A percentile compares a stretch with the other conserved stretches of the same genome.
These are phyloP conservation scores for Drosophila repleta DNA, from an alignment of 1,140 invertebrate species.

Conservation along the genomic window DNA sequence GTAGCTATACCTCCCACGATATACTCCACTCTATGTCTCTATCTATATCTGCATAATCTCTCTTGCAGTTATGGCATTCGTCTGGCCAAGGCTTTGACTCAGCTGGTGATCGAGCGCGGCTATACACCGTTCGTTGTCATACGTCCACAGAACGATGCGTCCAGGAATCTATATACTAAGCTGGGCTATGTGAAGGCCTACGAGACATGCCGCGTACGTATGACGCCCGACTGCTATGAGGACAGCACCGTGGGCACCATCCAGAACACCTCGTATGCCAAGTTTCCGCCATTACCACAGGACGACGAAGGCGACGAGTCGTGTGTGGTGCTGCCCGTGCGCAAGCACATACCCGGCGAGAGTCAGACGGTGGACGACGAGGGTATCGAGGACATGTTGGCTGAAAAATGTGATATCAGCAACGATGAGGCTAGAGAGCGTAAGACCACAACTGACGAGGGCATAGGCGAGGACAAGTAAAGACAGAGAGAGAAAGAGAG, in stretches of 20 bases:
- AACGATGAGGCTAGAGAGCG: constrained; percentile 74
- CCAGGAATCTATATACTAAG: constrained; percentile 91
- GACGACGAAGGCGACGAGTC: constrained; percentile 35
- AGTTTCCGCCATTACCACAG: constrained; percentile 73
- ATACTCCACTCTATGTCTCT: not conserved
- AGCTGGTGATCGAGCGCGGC: constrained; percentile 89
- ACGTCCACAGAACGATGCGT: constrained; percentile 93
- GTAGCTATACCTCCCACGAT: constrained; percentile 74
- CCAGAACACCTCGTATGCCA: constrained; percentile 67
- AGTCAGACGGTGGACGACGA: constrained; percentile 71
- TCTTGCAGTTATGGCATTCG: constrained; percentile 86
- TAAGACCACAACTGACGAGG: constrained; percentile 80
- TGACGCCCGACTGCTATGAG: constrained; percentile 86
- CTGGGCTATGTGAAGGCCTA: constrained; percentile 91
- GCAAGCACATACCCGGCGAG: constrained; percentile 68
- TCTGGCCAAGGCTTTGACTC: constrained; percentile 87
- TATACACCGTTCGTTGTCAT: constrained; percentile 94
- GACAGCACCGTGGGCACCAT: constrained; percentile 73
- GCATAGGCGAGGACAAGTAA: constrained; percentile 82
- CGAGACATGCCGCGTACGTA: constrained; percentile 90
- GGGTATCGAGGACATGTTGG: constrained; percentile 83
- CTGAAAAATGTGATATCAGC: constrained; percentile 84
- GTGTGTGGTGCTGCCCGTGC: constrained; percentile 41
- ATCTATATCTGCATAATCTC: not conserved
- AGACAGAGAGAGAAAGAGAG: not conserved